A percentile compares a stretch with the other conserved stretches of the same genome.
Conservation (phyloP, 2,113 vertebrate species). For the Myotis yumanensis region DNA sequence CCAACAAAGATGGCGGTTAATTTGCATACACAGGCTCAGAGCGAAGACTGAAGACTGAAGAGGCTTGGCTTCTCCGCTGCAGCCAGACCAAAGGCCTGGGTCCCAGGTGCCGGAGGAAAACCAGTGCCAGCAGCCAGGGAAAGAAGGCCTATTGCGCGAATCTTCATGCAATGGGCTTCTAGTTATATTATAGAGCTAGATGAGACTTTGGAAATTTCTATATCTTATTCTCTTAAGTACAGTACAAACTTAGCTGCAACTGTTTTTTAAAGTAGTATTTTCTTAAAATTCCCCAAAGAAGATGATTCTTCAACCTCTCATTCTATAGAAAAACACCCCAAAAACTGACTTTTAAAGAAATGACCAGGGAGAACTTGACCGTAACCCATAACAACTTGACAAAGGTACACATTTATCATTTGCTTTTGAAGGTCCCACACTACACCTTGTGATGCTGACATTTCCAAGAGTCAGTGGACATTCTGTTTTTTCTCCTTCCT, state of each 20-base stretch:
- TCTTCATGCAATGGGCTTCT: no score
- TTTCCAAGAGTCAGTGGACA: slow-evolving; percentile 30
- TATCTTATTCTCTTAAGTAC: not conserved
- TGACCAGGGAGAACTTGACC: slow-evolving; percentile 41
- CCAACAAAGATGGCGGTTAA: no score
- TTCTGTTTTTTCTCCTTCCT: not conserved
- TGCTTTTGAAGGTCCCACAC: slow-evolving; percentile 34
- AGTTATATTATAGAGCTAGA: not conserved
- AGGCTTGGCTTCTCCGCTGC: no score
- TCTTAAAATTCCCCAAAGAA: slow-evolving; percentile 37
- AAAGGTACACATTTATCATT: slow-evolving; percentile 62
- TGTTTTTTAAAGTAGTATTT: slow-evolving; percentile 38
- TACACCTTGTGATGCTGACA: slow-evolving; percentile 25
- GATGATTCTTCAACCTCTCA: slow-evolving; percentile 56
- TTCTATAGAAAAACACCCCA: slow-evolving; percentile 45
- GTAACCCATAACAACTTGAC: slow-evolving; percentile 39
- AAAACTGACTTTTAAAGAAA: slow-evolving; percentile 71
- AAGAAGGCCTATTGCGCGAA: no score
- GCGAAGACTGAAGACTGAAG: no score
- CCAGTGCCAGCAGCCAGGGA: no score
- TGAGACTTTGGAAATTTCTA: not conserved
- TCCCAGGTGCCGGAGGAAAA: no score
- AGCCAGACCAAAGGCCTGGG: no score
- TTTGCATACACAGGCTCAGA: no score
- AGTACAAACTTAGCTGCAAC: not conserved